Percentiles rank a stretch among this genome's conserved stretches.
Evolutionary conservation across 1,140 invertebrate species (phyloP).

Genomic region (Plodia interpunctella): DNA sequence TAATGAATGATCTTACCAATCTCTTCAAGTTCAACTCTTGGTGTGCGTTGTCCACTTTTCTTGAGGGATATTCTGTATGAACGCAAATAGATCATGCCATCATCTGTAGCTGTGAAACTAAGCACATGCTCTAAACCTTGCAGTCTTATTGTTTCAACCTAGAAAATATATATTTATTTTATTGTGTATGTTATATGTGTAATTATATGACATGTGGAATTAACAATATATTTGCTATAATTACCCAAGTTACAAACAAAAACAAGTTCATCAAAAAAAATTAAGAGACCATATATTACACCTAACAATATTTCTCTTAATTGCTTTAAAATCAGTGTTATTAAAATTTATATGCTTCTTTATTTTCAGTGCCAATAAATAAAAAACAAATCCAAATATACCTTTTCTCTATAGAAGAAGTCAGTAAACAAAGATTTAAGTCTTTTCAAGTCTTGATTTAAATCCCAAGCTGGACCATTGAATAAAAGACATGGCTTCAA

Average conservation of each 20-base stretch:
- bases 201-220: too few relatives aligned
- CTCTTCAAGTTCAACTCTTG: conserved; percentile 94
- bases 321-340: not conserved
- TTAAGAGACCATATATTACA: too few relatives aligned
- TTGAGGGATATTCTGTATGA: conserved; percentile 95
- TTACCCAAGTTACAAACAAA: too few relatives aligned
- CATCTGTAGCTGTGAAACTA: conserved; percentile 88
- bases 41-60: conserved; percentile 92
- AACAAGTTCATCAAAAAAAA: too few relatives aligned
- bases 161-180: conserved; percentile 29
- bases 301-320: too few relatives aligned
- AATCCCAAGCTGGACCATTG: conserved; percentile 94
- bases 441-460: conserved; percentile 86
- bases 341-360: not conserved
- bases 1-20: conserved; percentile 79
- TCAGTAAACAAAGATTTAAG: conserved; percentile 94
- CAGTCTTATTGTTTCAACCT: conserved; percentile 87
- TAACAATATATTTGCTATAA: too few relatives aligned
- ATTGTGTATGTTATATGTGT: too few relatives aligned
- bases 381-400: conserved; percentile 17
- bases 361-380: not conserved
- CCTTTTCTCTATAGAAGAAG: conserved; percentile 93
- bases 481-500: conserved; percentile 96
- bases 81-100: conserved; percentile 89
- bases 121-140: conserved; percentile 96